phyloP scores from a whole-genome alignment of 1,140 invertebrate species.

The Aricia agestis region DNA sequence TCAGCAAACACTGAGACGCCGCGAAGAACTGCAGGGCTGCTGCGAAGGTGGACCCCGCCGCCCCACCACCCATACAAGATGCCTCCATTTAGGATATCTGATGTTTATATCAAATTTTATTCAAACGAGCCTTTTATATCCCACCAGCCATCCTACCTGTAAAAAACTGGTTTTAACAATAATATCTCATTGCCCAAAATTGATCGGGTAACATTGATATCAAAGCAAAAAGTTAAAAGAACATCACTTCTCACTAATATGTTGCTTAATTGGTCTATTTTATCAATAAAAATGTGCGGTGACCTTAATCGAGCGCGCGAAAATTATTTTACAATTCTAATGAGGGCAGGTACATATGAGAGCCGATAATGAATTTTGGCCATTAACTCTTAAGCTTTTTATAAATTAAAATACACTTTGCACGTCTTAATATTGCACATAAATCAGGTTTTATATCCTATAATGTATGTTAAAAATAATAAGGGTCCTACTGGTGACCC shows the following conservation, averaged over 20 bases:
- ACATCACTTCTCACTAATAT: not conserved
- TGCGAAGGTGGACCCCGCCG: constrained; percentile 31
- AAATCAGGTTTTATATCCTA: too few species aligned
- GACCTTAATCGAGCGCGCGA: not conserved
- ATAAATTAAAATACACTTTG: too few species aligned
- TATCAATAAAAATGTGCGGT: not conserved
- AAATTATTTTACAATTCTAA: not conserved
- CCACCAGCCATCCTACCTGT: too few species aligned
- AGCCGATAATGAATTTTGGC: not conserved
- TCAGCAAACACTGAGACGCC: constrained; percentile 45
- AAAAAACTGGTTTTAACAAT: not conserved
- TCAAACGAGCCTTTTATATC: too few species aligned
- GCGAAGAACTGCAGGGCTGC: constrained; percentile 55
- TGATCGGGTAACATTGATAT: not conserved
- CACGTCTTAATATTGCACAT: too few species aligned
- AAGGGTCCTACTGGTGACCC: too few species aligned
- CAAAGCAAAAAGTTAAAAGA: not conserved
- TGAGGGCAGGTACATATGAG: not conserved
- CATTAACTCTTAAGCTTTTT: too few species aligned
- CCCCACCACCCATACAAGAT: constrained; percentile 20
- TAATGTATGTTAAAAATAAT: too few species aligned
- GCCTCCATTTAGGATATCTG: not conserved
- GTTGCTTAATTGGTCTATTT: not conserved
- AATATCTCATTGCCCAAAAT: not conserved
- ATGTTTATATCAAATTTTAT: too few species aligned